Conservation (phyloP, 1,140 invertebrate genomes). For the Sminthurides bifidus region DNA sequence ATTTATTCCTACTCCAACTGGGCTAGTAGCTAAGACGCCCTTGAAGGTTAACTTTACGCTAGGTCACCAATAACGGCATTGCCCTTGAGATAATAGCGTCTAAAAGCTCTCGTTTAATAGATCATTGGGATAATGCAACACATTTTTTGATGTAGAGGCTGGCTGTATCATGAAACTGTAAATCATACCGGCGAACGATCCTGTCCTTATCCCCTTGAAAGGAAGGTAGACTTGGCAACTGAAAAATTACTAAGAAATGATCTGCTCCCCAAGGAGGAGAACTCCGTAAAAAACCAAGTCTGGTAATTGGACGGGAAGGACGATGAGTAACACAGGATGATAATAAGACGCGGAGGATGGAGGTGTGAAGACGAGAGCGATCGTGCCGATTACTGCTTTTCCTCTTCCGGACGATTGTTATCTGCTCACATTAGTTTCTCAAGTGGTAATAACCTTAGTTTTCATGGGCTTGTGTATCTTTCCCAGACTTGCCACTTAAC, state of each 20-base stretch:
- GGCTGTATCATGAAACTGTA: no score
- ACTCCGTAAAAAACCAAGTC: constrained; percentile 27
- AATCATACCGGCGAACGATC: no score
- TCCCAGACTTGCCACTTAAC: background rate
- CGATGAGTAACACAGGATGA: background rate
- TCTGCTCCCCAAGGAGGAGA: background rate
- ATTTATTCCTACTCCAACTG: no score
- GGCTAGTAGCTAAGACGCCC: no score
- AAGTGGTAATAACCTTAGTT: constrained; percentile 29
- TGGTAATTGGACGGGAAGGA: constrained; percentile 28
- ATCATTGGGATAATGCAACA: no score
- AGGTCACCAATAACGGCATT: no score
- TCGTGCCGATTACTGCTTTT: constrained; percentile 31
- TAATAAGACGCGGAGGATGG: background rate
- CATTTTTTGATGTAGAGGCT: no score
- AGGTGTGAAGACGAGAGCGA: constrained; percentile 1
- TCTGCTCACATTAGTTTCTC: constrained; percentile 26
- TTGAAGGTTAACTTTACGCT: no score
- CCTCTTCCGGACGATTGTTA: constrained; percentile 29
- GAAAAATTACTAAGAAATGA: constrained; percentile 1
- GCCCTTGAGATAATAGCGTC: no score
- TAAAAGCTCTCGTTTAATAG: no score
- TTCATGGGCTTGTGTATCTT: background rate
- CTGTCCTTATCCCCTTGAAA: no score
- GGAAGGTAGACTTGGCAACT: no score